A percentile compares a stretch with the other conserved stretches of the same genome.
phyloP scores from a whole-genome alignment of 2,113 vertebrate genomes.

The Peucedramus taeniatus region DNA sequence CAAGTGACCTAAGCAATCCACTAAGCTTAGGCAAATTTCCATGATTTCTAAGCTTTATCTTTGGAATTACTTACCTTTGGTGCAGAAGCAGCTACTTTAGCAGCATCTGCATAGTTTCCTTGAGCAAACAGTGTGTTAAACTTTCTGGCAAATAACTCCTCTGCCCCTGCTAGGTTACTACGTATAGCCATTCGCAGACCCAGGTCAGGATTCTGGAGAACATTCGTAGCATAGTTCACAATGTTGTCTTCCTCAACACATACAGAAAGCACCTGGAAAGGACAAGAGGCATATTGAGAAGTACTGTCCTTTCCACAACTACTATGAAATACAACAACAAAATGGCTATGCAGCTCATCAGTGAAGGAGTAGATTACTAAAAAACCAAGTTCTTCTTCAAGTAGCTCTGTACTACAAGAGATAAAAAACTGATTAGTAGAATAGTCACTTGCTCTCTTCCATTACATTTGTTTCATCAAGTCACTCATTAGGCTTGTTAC shows the following conservation, averaged over 20 bases:
- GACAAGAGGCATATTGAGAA: background rate
- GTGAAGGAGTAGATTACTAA: background rate
- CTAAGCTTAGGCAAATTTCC: background rate
- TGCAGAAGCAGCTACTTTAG: conserved; percentile 87
- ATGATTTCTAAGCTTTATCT: background rate
- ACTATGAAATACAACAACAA: background rate
- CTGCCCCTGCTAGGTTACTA: conserved; percentile 87
- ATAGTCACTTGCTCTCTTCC: background rate
- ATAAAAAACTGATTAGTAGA: background rate
- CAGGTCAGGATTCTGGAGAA: conserved; percentile 91
- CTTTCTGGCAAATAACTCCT: conserved; percentile 88
- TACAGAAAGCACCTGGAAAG: conserved; percentile 85
- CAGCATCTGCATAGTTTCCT: conserved; percentile 88
- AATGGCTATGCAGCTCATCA: background rate
- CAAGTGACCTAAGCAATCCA: background rate
- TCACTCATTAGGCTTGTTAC: background rate
- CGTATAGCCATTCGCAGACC: conserved; percentile 87
- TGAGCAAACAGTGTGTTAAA: conserved; percentile 88
- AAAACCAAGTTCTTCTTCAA: background rate
- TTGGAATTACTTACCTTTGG: conserved; percentile 80
- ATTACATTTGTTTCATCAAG: background rate
- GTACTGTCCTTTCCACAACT: background rate
- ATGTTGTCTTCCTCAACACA: conserved; percentile 95
- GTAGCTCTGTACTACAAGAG: background rate
- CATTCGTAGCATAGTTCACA: conserved; percentile 87